These are phyloP conservation scores for Drosophila neotestacea DNA, from an alignment of 2,888 invertebrate genomes.

Conservation along the genomic window DNA sequence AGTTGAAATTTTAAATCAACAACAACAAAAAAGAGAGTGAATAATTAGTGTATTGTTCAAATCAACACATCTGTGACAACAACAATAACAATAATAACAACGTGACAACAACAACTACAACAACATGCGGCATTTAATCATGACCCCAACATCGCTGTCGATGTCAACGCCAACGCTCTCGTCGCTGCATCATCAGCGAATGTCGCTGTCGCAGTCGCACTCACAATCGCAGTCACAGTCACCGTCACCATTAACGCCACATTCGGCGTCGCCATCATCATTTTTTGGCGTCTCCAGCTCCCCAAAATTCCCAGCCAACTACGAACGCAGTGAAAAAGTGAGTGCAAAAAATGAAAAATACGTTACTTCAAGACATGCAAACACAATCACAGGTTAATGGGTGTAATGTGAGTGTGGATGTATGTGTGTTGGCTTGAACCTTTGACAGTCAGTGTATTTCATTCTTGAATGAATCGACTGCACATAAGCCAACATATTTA, in stretches of 20 bases:
- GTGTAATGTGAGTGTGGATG: not conserved
- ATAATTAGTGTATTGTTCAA: constrained; percentile 56
- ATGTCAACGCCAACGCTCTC: constrained; percentile 73
- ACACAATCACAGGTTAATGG: not conserved
- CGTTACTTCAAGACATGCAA: constrained; percentile 9
- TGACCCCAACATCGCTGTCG: constrained; percentile 75
- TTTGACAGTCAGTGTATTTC: constrained; percentile 5
- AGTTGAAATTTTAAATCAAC: constrained; percentile 43
- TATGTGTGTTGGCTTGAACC: not conserved
- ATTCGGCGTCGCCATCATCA: constrained; percentile 63
- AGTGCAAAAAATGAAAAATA: constrained; percentile 57
- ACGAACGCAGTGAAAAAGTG: constrained; percentile 83
- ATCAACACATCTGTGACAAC: constrained; percentile 34
- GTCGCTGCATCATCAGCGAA: constrained; percentile 71
- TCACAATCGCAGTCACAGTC: constrained; percentile 49
- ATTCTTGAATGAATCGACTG: constrained; percentile 16
- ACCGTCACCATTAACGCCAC: constrained; percentile 59
- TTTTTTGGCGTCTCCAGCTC: constrained; percentile 62
- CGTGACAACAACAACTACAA: constrained; percentile 18
- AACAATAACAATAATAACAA: constrained; percentile 26
- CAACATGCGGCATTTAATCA: constrained; percentile 78
- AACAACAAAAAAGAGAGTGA: constrained; percentile 37
- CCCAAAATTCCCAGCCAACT: constrained; percentile 80
- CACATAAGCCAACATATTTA: not conserved
- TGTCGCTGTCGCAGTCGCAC: constrained; percentile 54